phyloP scores from a whole-genome alignment of 2,888 invertebrate genomes.

The Drosophila antonietae region DNA sequence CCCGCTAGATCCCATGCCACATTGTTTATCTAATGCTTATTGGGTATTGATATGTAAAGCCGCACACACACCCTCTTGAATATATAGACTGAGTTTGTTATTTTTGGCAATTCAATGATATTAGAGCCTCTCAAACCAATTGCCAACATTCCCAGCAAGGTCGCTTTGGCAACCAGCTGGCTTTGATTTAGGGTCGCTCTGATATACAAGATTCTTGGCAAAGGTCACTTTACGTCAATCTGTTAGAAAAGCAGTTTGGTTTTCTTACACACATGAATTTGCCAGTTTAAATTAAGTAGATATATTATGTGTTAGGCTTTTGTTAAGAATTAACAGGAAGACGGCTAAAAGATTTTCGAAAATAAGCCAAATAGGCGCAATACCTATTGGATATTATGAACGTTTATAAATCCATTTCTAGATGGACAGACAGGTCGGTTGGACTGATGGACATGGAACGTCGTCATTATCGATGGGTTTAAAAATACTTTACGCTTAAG shows the following conservation, averaged over 20 bases:
- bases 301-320: not conserved
- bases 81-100: slow-evolving; percentile 36
- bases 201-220: slow-evolving; percentile 37
- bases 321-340: not conserved
- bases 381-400: too few relatives aligned
- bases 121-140: slow-evolving; percentile 28
- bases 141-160: slow-evolving; percentile 15
- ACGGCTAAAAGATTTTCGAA: too few relatives aligned
- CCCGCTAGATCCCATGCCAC: not conserved
- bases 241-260: not conserved
- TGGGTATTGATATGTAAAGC: slow-evolving; percentile 46
- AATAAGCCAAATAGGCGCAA: too few relatives aligned
- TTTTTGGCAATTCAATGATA: slow-evolving; percentile 36
- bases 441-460: too few relatives aligned
- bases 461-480: too few relatives aligned
- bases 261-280: not conserved
- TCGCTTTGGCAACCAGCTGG: slow-evolving; percentile 42
- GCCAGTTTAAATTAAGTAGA: slow-evolving; percentile 11
- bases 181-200: slow-evolving; percentile 34
- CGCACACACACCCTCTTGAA: not conserved
- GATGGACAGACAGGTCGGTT: too few relatives aligned
- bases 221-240: not conserved
- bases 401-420: too few relatives aligned
- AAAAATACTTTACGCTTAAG: too few relatives aligned
- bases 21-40: slow-evolving; percentile 51